Percentiles rank a stretch among this genome's conserved stretches.
Evolutionary conservation across 2,797 vertebrate genomes (phyloP).

Genomic region (Pantherophis alleghaniensis): DNA sequence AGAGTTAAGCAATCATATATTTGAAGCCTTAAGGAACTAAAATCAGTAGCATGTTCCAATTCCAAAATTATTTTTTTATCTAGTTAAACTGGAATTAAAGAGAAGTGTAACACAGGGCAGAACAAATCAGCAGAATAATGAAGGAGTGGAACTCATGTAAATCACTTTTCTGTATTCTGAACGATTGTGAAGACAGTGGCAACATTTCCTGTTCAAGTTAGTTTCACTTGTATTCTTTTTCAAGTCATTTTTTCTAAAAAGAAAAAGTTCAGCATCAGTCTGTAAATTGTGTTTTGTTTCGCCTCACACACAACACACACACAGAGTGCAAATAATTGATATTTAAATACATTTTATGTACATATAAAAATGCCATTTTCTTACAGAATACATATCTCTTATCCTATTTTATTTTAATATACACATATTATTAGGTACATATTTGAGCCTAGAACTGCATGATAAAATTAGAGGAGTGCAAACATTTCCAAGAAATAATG

Average conservation of each 20-base stretch:
- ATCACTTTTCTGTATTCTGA: not conserved
- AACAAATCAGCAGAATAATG: not conserved
- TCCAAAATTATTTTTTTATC: not conserved
- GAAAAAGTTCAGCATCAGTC: not conserved
- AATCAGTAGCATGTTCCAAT: not conserved
- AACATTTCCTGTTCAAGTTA: not conserved
- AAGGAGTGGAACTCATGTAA: not conserved
- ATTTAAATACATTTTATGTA: not conserved
- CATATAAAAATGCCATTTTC: not conserved
- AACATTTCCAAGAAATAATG: not conserved
- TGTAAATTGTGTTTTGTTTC: too few relatives aligned
- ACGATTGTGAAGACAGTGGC: not conserved
- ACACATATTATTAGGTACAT: not conserved
- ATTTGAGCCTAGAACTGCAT: not conserved
- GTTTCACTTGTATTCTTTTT: not conserved
- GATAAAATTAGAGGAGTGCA: not conserved
- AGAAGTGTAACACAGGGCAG: not conserved
- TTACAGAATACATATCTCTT: not conserved
- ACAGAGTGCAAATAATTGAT: not conserved
- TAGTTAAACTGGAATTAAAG: not conserved
- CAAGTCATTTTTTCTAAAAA: not conserved
- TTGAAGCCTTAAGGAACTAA: not conserved
- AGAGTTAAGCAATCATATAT: not conserved
- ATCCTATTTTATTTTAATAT: not conserved
- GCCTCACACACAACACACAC: not conserved